These are phyloP conservation scores for Copidosoma aretas DNA, from an alignment of 2,888 invertebrate species.

Conservation along the genomic window DNA sequence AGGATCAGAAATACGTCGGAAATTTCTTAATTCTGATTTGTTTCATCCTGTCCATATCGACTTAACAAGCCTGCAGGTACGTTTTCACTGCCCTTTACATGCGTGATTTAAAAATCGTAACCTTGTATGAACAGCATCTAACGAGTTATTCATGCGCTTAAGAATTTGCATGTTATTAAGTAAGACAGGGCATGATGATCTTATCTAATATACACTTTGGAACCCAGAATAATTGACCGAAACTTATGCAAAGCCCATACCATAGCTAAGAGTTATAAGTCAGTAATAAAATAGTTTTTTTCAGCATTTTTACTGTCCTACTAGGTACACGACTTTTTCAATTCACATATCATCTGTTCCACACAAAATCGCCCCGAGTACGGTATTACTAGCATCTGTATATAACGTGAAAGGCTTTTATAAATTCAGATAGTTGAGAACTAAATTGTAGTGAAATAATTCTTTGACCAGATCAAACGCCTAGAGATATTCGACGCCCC, in stretches of 20 bases:
- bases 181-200: constrained; percentile 22
- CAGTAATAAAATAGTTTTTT: not conserved
- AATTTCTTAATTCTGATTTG: too few species aligned
- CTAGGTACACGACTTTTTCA: not conserved
- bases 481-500: not conserved
- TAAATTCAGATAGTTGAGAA: not conserved
- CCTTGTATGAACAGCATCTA: constrained; percentile 11
- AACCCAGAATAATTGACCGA: too few species aligned
- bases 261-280: not conserved
- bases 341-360: not conserved
- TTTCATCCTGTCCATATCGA: too few species aligned
- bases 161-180: constrained; percentile 30
- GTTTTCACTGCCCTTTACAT: too few species aligned
- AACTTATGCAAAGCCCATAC: not conserved
- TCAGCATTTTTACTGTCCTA: too few species aligned
- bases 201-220: not conserved
- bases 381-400: not conserved
- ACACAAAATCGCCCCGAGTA: not conserved
- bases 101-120: too few species aligned
- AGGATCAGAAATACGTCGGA: not conserved
- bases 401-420: not conserved
- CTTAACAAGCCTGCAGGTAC: too few species aligned
- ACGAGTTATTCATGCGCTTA: too few species aligned
- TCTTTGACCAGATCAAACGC: not conserved
- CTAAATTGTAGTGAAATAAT: not conserved